These are phyloP conservation scores for Coranthus polyacanthus DNA, from an alignment of 2,797 vertebrate genomes.

Conservation along the genomic window DNA sequence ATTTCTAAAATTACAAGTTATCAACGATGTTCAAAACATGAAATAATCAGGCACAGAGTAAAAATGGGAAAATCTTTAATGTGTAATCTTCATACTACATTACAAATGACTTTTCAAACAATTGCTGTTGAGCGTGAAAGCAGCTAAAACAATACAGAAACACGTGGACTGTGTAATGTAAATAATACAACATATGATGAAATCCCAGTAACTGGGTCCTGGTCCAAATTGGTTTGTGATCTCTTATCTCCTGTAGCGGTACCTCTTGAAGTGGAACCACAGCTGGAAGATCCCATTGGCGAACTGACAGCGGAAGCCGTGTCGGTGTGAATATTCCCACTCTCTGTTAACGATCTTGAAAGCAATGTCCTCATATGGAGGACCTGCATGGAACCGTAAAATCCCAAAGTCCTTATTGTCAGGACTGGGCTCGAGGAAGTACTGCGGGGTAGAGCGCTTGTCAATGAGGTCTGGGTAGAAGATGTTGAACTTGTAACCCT, in stretches of 20 bases:
- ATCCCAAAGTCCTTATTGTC: slow-evolving; percentile 98
- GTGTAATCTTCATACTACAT: slow-evolving; percentile 42
- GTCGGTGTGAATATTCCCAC: slow-evolving; percentile 98
- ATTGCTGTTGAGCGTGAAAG: neutral
- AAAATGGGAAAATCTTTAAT: slow-evolving; percentile 67
- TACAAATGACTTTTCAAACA: slow-evolving; percentile 40
- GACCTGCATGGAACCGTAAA: slow-evolving; percentile 95
- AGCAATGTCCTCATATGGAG: slow-evolving; percentile 97
- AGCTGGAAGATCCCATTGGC: slow-evolving; percentile 98
- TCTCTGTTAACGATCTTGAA: slow-evolving; percentile 98
- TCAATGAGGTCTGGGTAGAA: slow-evolving; percentile 98
- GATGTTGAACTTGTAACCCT: slow-evolving; percentile 99
- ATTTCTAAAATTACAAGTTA: neutral
- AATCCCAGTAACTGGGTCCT: slow-evolving; percentile 19
- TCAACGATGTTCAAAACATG: neutral
- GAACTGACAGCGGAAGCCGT: slow-evolving; percentile 98
- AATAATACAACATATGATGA: neutral
- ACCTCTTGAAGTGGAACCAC: slow-evolving; percentile 99
- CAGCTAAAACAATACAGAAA: slow-evolving; percentile 28
- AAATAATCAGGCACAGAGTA: slow-evolving; percentile 19
- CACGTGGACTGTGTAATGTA: slow-evolving; percentile 5
- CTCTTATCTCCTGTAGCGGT: slow-evolving; percentile 92
- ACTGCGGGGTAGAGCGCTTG: slow-evolving; percentile 96
- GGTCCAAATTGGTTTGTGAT: slow-evolving; percentile 11
- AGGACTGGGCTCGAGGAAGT: slow-evolving; percentile 95